Percentiles rank a stretch among this genome's conserved stretches.
phyloP scores from a whole-genome alignment of 2,113 vertebrate species.

The Alouatta palliata region DNA sequence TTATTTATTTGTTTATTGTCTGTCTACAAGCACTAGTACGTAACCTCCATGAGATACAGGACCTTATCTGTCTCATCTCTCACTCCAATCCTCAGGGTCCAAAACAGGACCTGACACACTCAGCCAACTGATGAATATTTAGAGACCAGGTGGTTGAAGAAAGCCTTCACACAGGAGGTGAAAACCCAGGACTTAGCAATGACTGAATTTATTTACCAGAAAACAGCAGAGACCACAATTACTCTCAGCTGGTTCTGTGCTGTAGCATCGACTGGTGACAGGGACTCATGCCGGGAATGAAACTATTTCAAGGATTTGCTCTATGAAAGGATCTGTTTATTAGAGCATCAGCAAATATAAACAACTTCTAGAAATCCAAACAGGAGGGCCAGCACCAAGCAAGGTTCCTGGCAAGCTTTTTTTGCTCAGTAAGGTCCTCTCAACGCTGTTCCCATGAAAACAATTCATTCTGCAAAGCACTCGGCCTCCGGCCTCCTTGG shows the following conservation, averaged over 20 bases:
- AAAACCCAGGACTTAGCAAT: not conserved
- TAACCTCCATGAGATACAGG: not conserved
- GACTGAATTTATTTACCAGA: not conserved
- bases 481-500: conserved; percentile 39
- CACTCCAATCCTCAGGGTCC: not conserved
- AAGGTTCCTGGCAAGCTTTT: conserved; percentile 57
- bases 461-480: conserved; percentile 42
- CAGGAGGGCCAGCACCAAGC: not conserved
- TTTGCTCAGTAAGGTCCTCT: not conserved
- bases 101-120: not conserved
- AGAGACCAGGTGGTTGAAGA: not conserved
- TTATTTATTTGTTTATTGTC: not conserved
- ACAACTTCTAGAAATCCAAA: conserved; percentile 49
- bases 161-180: not conserved
- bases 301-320: conserved; percentile 54
- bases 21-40: not conserved
- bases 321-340: conserved; percentile 50
- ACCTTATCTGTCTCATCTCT: not conserved
- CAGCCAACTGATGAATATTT: not conserved
- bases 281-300: not conserved
- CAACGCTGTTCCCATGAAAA: conserved; percentile 60
- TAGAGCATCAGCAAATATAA: conserved; percentile 21
- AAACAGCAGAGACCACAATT: not conserved
- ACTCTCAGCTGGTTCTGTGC: not conserved
- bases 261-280: not conserved